Base-by-base conservation (phyloP, 2,113 vertebrate species). In the Callorhinus ursinus region DNA sequence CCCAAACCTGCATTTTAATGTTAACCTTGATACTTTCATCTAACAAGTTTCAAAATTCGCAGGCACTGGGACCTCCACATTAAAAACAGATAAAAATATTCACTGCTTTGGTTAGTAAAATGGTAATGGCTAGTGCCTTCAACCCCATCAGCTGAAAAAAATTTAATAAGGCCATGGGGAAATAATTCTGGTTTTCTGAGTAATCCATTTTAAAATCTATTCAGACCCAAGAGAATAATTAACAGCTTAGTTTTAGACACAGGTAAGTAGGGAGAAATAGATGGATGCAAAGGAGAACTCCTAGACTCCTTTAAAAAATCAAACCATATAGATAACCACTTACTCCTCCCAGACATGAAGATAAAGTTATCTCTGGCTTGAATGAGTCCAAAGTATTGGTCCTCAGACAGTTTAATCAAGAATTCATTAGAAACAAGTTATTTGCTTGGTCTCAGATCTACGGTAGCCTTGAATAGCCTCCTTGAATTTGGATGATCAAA, bases 351-450 rank as follows among this genome's bases (percentile, higher is more conserved):
- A 63, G 49, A 82, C 72, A 31, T 71, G 88, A 92, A 93, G 90
- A 97, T 96, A 92, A 83, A 96, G 96, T 77, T 97, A 76, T 90
- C 71, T 84, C 59, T 92, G 92, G 53, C 90, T 81, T 86, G 81
- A 93, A 65, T 82, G 65, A 96, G 71, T 79, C 95, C 65, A 55
- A 14, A 83, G 21, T 67, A 94, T 83, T 88, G 81, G 93, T 85
- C 31, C 71, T 79, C 46, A 63, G 79, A 59, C 16, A 86, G 49
- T 96, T 96, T 97, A 96, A 98, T 97, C 95, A 98, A 79, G 96
- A 95, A 96, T 93, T 94, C 92, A 88, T n/a, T 89, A 77, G 97
- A 86, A 72, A 95, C 65, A 93, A 96, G 93, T 94, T 96, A 96
- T 91, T 95, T 97, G 72, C 69, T 76, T 93, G 53, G 49, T 92